phyloP scores from a whole-genome alignment of 2,888 invertebrate species.

The Epirrhoe alternata region DNA sequence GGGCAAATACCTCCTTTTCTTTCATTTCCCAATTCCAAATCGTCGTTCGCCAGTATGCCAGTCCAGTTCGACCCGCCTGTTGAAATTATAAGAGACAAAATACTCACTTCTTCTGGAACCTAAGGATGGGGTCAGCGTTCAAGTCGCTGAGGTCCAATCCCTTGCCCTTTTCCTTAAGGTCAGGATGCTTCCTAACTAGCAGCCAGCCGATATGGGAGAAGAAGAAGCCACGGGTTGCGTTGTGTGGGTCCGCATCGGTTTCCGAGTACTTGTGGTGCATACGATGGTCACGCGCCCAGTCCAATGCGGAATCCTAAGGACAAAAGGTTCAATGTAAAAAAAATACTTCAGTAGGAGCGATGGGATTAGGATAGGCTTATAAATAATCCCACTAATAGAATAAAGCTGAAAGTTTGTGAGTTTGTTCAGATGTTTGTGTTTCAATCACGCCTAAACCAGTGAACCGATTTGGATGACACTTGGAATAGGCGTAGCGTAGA shows the following conservation, averaged over 20 bases:
- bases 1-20: too few relatives aligned
- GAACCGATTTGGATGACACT: too few relatives aligned
- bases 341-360: too few relatives aligned
- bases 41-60: too few relatives aligned
- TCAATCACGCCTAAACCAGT: too few relatives aligned
- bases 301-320: slow-evolving; percentile 88
- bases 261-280: slow-evolving; percentile 97
- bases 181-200: slow-evolving; percentile 94
- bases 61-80: too few relatives aligned
- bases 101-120: slow-evolving; percentile 94
- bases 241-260: slow-evolving; percentile 97
- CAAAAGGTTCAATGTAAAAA: slow-evolving; percentile 1
- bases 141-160: slow-evolving; percentile 94
- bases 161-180: slow-evolving; percentile 94
- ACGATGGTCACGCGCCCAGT: slow-evolving; percentile 92
- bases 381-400: too few relatives aligned
- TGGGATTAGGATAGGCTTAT: too few relatives aligned
- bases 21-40: too few relatives aligned
- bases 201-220: slow-evolving; percentile 99
- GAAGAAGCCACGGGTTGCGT: slow-evolving; percentile 97
- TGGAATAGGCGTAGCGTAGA: too few relatives aligned
- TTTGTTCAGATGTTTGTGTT: too few relatives aligned
- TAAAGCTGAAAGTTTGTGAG: too few relatives aligned
- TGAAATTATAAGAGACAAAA: neutral
- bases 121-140: slow-evolving; percentile 91